Percentiles rank a stretch among this genome's conserved stretches.
phyloP scores from a whole-genome alignment of 35 echinoderm and acorn worm genomes.

The Heliocidaris erythrogramma region DNA sequence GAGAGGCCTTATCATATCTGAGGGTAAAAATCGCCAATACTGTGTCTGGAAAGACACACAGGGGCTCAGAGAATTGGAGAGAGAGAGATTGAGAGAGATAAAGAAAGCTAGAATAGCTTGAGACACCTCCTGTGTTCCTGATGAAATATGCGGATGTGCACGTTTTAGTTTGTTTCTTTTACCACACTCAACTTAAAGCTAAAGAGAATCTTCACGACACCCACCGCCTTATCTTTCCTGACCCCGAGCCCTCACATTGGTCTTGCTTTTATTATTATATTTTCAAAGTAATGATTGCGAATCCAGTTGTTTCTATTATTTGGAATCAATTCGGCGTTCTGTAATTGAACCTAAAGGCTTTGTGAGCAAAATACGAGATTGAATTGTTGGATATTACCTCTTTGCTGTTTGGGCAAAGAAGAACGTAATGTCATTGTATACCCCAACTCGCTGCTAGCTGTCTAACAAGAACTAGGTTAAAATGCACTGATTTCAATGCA shows the following conservation, averaged over 20 bases:
- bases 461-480: neutral
- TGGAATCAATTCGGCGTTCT: neutral
- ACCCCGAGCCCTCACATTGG: neutral
- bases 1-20: neutral
- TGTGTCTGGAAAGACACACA: neutral
- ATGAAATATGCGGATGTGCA: neutral
- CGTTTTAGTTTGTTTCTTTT: neutral
- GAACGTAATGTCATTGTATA: neutral
- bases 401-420: neutral
- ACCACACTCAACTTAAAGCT: neutral
- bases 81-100: neutral
- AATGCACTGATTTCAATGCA: neutral
- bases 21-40: neutral
- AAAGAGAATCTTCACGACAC: no score
- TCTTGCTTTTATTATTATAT: neutral
- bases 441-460: neutral
- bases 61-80: neutral
- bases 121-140: no score
- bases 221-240: no score
- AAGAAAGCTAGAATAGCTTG: no score
- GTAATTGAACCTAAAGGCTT: neutral
- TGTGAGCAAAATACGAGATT: neutral
- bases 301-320: neutral
- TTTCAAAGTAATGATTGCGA: neutral
- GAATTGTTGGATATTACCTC: neutral